These are phyloP conservation scores for Plumapathes pennacea DNA, from an alignment of 92 coral and sea anemone species.

Conservation along the genomic window DNA sequence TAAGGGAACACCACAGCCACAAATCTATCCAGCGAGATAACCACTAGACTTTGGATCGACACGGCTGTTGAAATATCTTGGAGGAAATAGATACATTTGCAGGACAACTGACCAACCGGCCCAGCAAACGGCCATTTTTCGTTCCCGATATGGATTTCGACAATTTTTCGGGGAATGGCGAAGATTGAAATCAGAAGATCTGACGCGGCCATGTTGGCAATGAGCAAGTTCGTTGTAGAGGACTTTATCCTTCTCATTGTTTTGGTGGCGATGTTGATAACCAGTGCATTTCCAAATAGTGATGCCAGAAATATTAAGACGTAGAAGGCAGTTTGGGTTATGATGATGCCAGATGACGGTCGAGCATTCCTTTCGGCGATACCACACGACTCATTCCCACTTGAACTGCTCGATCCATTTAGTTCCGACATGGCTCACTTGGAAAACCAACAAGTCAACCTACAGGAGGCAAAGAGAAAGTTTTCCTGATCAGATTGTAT, in stretches of 20 bases:
- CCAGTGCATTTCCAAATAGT: slow-evolving; percentile 50
- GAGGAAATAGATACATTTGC: slow-evolving; percentile 39
- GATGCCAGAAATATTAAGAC: too few relatives aligned
- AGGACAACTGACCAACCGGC: slow-evolving; percentile 23
- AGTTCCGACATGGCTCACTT: too few relatives aligned
- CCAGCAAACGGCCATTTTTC: slow-evolving; percentile 43
- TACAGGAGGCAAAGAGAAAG: too few relatives aligned
- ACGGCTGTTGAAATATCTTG: slow-evolving; percentile 40
- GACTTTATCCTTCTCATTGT: slow-evolving; percentile 35
- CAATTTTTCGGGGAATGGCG: slow-evolving; percentile 32
- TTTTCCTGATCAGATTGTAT: too few relatives aligned
- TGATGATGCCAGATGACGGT: too few relatives aligned
- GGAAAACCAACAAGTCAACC: too few relatives aligned
- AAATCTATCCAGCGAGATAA: slow-evolving; percentile 50
- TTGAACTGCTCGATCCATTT: too few relatives aligned
- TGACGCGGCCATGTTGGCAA: slow-evolving; percentile 63
- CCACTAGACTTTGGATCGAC: slow-evolving; percentile 33
- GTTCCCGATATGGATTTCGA: slow-evolving; percentile 7
- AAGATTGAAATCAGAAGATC: slow-evolving; percentile 40
- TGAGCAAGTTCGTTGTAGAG: slow-evolving; percentile 49
- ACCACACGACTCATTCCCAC: too few relatives aligned
- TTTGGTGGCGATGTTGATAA: slow-evolving; percentile 26
- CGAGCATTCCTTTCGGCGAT: too few relatives aligned
- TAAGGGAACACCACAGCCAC: slow-evolving; percentile 29
- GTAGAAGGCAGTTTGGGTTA: too few relatives aligned